Evolutionary conservation across 2,888 invertebrate genomes (phyloP).

Genomic region (Protophormia terraenovae): DNA sequence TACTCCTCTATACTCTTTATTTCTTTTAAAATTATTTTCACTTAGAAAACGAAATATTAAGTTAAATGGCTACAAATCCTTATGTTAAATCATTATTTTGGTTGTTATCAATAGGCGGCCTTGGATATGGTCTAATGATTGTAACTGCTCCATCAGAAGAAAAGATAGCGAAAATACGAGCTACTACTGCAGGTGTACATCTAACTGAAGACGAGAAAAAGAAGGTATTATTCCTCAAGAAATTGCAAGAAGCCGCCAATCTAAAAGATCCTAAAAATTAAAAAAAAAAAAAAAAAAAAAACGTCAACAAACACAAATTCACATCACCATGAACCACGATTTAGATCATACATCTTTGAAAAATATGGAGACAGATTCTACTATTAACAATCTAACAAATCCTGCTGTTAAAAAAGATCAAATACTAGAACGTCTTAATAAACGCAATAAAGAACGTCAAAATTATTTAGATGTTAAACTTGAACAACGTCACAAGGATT

Average conservation of each 20-base stretch:
- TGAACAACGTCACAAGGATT: constrained; percentile 78
- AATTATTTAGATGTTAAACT: constrained; percentile 78
- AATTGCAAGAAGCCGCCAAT: constrained; percentile 74
- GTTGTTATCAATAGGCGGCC: constrained; percentile 84
- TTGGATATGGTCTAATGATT: constrained; percentile 85
- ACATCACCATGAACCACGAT: constrained; percentile 39
- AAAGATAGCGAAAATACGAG: constrained; percentile 76
- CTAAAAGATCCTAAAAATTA: constrained; percentile 72
- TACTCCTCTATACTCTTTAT: background rate
- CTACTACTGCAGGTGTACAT: constrained; percentile 63
- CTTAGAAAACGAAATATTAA: background rate
- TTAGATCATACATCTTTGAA: constrained; percentile 19
- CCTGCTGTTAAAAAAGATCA: constrained; percentile 74
- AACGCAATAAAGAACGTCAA: constrained; percentile 80
- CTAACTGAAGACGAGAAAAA: constrained; percentile 74
- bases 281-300: constrained; percentile 70
- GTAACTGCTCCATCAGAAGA: constrained; percentile 83
- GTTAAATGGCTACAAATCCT: constrained; percentile 77
- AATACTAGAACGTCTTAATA: constrained; percentile 78
- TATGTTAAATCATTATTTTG: constrained; percentile 83
- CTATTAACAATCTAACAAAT: constrained; percentile 4
- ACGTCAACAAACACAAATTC: constrained; percentile 50
- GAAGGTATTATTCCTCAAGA: constrained; percentile 76
- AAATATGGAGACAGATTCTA: constrained; percentile 15
- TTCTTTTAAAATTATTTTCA: background rate